Evolutionary conservation across 2,113 vertebrate genomes (phyloP).

Genomic region (Epinephelus cyanopodus): DNA sequence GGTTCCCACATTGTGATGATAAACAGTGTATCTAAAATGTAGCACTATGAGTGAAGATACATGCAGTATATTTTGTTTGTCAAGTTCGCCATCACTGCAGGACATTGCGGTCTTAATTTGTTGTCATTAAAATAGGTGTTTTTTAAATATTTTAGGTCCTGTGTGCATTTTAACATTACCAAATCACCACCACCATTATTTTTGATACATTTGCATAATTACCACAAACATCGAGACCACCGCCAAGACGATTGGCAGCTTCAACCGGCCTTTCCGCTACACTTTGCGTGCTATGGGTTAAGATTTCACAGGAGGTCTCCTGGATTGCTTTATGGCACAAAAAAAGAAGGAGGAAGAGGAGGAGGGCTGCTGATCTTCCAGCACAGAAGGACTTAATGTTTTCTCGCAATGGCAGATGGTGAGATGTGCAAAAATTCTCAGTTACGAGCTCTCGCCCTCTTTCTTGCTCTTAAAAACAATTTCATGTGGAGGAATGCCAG

Average conservation of each 20-base stretch:
- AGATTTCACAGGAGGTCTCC: conserved; percentile 40
- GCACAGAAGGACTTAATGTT: conserved; percentile 54
- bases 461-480: conserved; percentile 39
- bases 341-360: conserved; percentile 14
- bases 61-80: not conserved
- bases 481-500: conserved; percentile 16
- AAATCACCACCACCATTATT: not conserved
- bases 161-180: not conserved
- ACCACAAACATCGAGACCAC: conserved; percentile 19
- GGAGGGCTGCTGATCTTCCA: conserved; percentile 42
- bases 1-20: not conserved
- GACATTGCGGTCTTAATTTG: not conserved
- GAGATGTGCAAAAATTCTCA: conserved; percentile 48
- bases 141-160: conserved; percentile 9
- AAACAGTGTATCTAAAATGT: no score
- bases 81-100: not conserved
- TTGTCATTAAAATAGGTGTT: not conserved
- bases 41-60: not conserved
- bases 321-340: conserved; percentile 42
- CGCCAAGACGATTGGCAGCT: conserved; percentile 53
- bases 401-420: conserved; percentile 66
- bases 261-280: not conserved
- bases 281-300: conserved; percentile 6
- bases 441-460: conserved; percentile 24
- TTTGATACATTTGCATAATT: conserved; percentile 13